phyloP scores from a whole-genome alignment of 2,888 invertebrate genomes.

The Arenicola marina region DNA sequence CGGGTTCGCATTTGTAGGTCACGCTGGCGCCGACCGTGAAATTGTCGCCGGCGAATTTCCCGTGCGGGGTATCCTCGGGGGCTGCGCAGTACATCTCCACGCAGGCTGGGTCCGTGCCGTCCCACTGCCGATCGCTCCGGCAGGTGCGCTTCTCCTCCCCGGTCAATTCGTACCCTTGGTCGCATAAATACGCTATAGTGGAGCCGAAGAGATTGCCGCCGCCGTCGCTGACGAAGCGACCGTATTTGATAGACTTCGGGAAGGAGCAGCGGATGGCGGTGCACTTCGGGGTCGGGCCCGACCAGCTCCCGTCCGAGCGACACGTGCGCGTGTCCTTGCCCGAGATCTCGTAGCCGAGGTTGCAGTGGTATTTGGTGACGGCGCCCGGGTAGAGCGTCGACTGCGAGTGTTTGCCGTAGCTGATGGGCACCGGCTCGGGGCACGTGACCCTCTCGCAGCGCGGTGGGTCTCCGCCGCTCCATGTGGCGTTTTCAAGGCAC shows the following conservation, averaged over 20 bases:
- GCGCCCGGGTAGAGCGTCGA: constrained; percentile 11
- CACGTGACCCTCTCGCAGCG: constrained; percentile 36
- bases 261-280: constrained; percentile 33
- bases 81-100: constrained; percentile 35
- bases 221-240: constrained; percentile 9
- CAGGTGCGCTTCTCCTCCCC: constrained; percentile 45
- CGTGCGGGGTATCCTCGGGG: constrained; percentile 24
- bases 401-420: constrained; percentile 10
- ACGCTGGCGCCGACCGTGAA: constrained; percentile 11
- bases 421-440: constrained; percentile 15
- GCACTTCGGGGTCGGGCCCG: constrained; percentile 40
- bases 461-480: constrained; percentile 20
- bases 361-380: constrained; percentile 27
- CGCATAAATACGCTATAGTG: constrained; percentile 40
- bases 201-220: constrained; percentile 12
- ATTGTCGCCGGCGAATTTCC: constrained; percentile 13
- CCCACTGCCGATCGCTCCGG: constrained; percentile 48
- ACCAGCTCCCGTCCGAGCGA: constrained; percentile 53
- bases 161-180: constrained; percentile 49
- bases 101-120: constrained; percentile 44
- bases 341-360: constrained; percentile 21
- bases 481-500: constrained; percentile 17
- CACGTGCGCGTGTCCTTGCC: constrained; percentile 41
- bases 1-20: constrained; percentile 32
- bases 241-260: constrained; percentile 17